Base-by-base conservation (phyloP, 2,113 vertebrate genomes). In the Gambusia holbrooki region DNA sequence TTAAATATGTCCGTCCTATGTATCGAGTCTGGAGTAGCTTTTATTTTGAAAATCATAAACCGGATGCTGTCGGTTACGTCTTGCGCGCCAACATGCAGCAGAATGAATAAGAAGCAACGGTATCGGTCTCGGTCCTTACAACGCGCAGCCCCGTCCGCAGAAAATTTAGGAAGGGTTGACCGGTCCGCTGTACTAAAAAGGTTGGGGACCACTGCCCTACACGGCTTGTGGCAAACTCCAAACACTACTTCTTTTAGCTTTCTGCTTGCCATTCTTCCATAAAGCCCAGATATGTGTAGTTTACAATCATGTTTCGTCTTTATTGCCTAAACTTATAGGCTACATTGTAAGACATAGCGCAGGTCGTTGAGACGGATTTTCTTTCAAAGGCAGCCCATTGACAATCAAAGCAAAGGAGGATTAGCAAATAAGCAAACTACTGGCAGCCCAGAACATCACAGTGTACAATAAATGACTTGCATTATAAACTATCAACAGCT, bases 261-360 rank as follows among this genome's bases (percentile, higher is more conserved):
- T 58, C 9, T n/a, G 17, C 2, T n/a, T 58, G 22, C 22, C 22
- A 58, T 25, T 58, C 22, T 7, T 58, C 51, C 3, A 58, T n/a
- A n/a, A 58, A 25, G 8, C 17, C 51, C 9, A n/a, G 51, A 58
- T 9, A 25, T 58, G 45, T 48, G 51, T 3, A 58, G 22, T 54
- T 8, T n/a, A 54, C 22, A 77, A 84, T 79, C 62, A 62, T 37
- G 8, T 67, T 63, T 79, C 14, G 54, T 84, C 80, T 86, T 74
- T 58, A 75, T 71, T 28, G 71, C 62, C 83, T 77, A 65, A 61
- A 35, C 67, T 71, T 72, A 80, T 40, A 74, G 76, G 82, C 71
- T 74, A 76, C 69, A 75, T 70, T 76, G 67, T 79, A 28, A 73
- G 80, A 88, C 79, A 76, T 66, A 86, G 86, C 87, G 73, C 87